Percentiles rank a stretch among this genome's conserved stretches.
These are phyloP conservation scores for Acanthurus leucopareius DNA, from an alignment of 2,797 vertebrate species.

Conservation along the genomic window DNA sequence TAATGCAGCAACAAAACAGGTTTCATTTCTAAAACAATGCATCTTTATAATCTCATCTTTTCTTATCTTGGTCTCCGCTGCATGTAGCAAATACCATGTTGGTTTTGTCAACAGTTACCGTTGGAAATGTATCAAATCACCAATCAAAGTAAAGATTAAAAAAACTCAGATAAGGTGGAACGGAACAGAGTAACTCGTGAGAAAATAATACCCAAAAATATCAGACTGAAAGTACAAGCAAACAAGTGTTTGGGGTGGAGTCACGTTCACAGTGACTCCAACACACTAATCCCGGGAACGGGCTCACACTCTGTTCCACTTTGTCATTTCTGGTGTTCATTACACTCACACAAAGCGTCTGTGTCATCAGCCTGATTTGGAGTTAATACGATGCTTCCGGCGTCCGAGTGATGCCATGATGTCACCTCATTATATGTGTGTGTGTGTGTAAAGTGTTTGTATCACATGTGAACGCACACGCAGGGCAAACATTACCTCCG, in stretches of 20 bases:
- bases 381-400: constrained; percentile 66
- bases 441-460: constrained; percentile 19
- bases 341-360: constrained; percentile 49
- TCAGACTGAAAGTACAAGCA: not conserved
- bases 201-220: not conserved
- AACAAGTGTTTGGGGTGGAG: not conserved
- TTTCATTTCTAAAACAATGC: not conserved
- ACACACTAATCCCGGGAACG: constrained; percentile 15
- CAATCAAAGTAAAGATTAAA: not conserved
- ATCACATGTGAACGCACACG: constrained; percentile 26
- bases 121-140: not conserved
- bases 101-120: not conserved
- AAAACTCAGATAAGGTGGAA: not conserved
- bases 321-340: constrained; percentile 42
- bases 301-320: constrained; percentile 19
- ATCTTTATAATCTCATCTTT: not conserved
- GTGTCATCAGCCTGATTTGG: constrained; percentile 52
- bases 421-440: constrained; percentile 59
- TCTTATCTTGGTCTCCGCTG: not conserved
- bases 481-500: constrained; percentile 58
- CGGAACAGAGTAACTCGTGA: not conserved
- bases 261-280: not conserved
- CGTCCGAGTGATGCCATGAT: constrained; percentile 61
- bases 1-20: not conserved
- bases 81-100: not conserved